phyloP scores from a whole-genome alignment of 2,797 vertebrate species.

The Microchirus variegatus region DNA sequence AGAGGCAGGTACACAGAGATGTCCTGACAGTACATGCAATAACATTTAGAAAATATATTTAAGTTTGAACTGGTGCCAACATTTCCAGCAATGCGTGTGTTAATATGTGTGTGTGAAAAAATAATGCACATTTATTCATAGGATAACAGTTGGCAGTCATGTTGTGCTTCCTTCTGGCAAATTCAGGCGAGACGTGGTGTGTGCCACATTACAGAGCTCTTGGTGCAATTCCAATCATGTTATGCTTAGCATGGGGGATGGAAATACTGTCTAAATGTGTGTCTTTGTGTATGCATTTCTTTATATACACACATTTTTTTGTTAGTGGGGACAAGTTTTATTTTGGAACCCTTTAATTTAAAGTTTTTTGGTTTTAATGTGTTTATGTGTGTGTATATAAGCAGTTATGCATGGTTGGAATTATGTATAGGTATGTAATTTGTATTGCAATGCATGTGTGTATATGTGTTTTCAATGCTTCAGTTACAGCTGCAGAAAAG shows the following conservation, averaged over 20 bases:
- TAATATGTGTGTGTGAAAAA: not conserved
- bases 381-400: no score
- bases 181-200: constrained; percentile 32
- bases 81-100: not conserved
- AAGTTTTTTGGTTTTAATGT: no score
- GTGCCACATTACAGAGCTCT: constrained; percentile 38
- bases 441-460: no score
- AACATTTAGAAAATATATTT: no score
- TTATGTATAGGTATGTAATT: no score
- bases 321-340: no score
- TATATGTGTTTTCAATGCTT: constrained; percentile 3
- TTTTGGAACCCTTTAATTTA: no score
- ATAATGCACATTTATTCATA: not conserved
- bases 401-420: no score
- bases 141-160: constrained; percentile 18
- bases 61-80: no score
- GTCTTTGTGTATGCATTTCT: not conserved
- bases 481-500: constrained; percentile 47
- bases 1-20: no score
- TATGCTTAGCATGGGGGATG: not conserved
- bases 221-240: constrained; percentile 23
- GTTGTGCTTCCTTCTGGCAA: constrained; percentile 23
- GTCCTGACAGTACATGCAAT: no score
- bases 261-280: not conserved
- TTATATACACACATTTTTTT: no score